A percentile compares a stretch with the other conserved stretches of the same genome.
These are phyloP conservation scores for Otus scops DNA, from an alignment of 2,797 vertebrate genomes.

Conservation along the genomic window DNA sequence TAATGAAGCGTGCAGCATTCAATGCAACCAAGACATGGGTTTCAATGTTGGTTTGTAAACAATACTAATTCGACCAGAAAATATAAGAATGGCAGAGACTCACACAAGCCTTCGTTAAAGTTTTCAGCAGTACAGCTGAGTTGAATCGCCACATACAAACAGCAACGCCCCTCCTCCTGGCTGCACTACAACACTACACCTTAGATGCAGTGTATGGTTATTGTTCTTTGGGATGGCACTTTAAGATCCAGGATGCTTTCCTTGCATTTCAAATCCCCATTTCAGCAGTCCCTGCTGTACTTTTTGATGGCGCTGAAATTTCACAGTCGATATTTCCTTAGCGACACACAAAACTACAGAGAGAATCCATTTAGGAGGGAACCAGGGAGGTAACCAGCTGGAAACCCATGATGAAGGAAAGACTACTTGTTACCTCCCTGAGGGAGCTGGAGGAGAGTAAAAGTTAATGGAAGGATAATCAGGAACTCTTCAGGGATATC, in stretches of 20 bases:
- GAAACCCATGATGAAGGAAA: slow-evolving; percentile 23
- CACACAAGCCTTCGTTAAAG: background rate
- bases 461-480: slow-evolving; percentile 63
- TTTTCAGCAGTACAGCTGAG: background rate
- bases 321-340: background rate
- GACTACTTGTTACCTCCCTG: background rate
- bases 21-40: background rate
- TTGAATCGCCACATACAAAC: accelerated
- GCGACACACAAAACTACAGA: background rate
- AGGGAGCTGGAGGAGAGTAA: background rate
- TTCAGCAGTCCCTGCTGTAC: background rate
- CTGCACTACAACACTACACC: accelerated
- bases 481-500: slow-evolving; percentile 44
- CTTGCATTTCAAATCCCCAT: background rate
- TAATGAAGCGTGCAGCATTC: background rate
- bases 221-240: background rate
- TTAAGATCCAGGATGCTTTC: background rate
- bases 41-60: background rate
- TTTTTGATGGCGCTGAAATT: background rate
- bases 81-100: background rate
- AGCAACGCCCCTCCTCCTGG: background rate
- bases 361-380: slow-evolving; percentile 1
- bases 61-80: background rate
- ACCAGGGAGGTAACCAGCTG: background rate
- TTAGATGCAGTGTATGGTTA: accelerated